Evolutionary conservation across 2,888 invertebrate genomes (phyloP).

Genomic region (Pseudoips prasinana): DNA sequence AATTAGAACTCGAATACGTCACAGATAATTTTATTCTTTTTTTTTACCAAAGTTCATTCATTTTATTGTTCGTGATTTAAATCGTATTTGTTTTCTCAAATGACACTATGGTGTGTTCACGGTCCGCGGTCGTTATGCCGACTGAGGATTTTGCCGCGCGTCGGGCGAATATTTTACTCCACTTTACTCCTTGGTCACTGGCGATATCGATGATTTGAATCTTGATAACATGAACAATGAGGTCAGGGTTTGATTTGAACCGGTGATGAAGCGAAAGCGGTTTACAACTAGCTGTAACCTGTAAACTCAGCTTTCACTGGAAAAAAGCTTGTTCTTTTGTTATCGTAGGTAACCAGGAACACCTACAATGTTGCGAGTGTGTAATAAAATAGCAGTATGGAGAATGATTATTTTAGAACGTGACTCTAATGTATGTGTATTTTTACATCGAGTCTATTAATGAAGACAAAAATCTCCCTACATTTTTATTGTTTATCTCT

Average conservation of each 20-base stretch:
- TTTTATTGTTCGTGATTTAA: constrained; percentile 41
- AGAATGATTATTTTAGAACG: no score
- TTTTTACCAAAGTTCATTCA: constrained; percentile 40
- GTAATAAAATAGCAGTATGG: no score
- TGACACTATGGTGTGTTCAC: constrained; percentile 50
- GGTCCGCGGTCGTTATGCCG: constrained; percentile 60
- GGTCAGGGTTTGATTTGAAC: constrained; percentile 70
- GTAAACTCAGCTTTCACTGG: constrained; percentile 19
- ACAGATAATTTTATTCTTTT: constrained; percentile 46
- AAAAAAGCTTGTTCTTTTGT: constrained; percentile 12
- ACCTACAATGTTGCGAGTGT: no score
- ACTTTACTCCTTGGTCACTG: constrained; percentile 64
- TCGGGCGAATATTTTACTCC: constrained; percentile 44
- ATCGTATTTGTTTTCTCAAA: constrained; percentile 31
- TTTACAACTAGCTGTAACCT: constrained; percentile 20
- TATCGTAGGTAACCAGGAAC: no score
- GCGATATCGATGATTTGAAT: constrained; percentile 72
- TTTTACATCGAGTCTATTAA: no score
- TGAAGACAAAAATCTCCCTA: no score
- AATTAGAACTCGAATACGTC: constrained; percentile 53
- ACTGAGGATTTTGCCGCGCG: constrained; percentile 63
- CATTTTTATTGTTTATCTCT: no score
- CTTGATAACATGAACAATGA: constrained; percentile 68
- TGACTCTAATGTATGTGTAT: no score
- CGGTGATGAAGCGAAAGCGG: constrained; percentile 41